These are phyloP conservation scores for Zalophus californianus DNA, from an alignment of 2,797 vertebrate species.

Conservation along the genomic window DNA sequence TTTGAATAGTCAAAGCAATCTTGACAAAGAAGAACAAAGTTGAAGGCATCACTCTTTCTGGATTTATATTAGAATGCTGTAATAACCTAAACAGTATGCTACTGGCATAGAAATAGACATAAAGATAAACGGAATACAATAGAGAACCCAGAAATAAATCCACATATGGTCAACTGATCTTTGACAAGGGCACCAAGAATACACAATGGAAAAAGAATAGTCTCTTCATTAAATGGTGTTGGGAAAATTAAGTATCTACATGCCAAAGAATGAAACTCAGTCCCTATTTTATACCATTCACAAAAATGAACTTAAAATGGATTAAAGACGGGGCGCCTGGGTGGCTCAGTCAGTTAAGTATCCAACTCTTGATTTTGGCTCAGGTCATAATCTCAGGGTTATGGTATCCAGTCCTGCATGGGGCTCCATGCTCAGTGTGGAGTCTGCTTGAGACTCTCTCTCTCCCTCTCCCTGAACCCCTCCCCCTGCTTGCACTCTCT, in stretches of 20 bases:
- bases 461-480: neutral
- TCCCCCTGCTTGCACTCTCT: neutral
- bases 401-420: too few species aligned
- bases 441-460: neutral
- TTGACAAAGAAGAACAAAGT: slow-evolving; percentile 4
- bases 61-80: neutral
- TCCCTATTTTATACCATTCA: neutral
- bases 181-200: neutral
- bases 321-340: neutral
- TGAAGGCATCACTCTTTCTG: neutral
- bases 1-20: neutral
- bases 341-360: too few species aligned
- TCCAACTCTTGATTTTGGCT: too few species aligned
- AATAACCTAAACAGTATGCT: neutral
- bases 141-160: neutral
- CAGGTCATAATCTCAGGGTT: too few species aligned
- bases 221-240: neutral
- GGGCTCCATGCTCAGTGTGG: neutral
- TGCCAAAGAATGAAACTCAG: neutral
- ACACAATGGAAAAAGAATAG: neutral
- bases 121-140: neutral
- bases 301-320: neutral
- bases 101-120: neutral
- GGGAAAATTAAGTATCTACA: neutral
- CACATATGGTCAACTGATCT: neutral